Percentiles rank a stretch among this genome's conserved stretches.
These are phyloP conservation scores for Hexactinellida sp. DNA, from an alignment of 37 sponge, comb jelly and placozoan genomes.

Conservation along the genomic window DNA sequence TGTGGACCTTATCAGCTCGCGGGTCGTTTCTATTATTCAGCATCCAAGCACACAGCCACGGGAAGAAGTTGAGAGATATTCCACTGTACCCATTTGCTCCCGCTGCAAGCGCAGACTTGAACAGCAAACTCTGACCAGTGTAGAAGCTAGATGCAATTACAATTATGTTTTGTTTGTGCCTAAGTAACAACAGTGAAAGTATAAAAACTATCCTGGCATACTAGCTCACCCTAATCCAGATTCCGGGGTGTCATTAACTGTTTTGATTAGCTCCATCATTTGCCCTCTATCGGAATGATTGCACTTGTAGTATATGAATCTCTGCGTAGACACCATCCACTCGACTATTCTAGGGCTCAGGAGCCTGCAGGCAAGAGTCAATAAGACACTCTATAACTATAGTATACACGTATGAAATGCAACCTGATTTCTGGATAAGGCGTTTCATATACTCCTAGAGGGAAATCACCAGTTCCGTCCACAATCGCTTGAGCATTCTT, in stretches of 20 bases:
- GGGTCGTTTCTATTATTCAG: slow-evolving; percentile 19
- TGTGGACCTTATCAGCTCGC: slow-evolving; percentile 17
- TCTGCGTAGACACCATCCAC: slow-evolving; percentile 52
- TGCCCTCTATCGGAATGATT: slow-evolving; percentile 25
- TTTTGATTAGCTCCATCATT: slow-evolving; percentile 41
- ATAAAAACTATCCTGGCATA: neutral
- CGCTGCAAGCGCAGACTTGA: slow-evolving; percentile 40
- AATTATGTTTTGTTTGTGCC: no score
- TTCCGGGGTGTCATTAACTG: slow-evolving; percentile 32
- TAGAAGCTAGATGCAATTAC: slow-evolving; percentile 14
- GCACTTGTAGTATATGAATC: slow-evolving; percentile 77
- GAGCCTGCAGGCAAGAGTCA: slow-evolving; percentile 22
- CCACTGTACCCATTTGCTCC: slow-evolving; percentile 86
- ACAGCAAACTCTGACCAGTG: slow-evolving; percentile 55
- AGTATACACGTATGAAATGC: neutral
- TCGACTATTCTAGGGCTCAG: slow-evolving; percentile 60
- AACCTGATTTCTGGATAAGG: slow-evolving; percentile 64
- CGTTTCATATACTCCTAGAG: slow-evolving; percentile 77
- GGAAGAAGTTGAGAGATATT: slow-evolving; percentile 64
- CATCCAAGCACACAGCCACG: slow-evolving; percentile 64
- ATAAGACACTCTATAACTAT: neutral
- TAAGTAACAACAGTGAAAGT: no score
- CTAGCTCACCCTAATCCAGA: slow-evolving; percentile 47
- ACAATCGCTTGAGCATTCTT: slow-evolving; percentile 50
- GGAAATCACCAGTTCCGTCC: slow-evolving; percentile 58